Evolutionary conservation across 92 coral and sea anemone species (phyloP).

Genomic region (Parazoanthus darwini): DNA sequence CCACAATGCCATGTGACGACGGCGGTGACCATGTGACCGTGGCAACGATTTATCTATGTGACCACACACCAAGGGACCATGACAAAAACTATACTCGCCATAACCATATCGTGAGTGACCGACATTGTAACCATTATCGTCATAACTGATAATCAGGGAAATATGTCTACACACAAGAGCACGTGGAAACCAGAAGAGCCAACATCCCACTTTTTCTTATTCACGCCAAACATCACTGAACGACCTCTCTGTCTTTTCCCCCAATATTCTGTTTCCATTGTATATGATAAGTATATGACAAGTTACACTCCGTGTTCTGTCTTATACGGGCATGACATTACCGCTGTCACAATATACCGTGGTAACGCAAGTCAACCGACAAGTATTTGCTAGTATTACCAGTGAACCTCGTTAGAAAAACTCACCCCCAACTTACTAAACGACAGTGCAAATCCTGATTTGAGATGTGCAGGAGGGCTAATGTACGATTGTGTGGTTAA

Average conservation of each 20-base stretch:
- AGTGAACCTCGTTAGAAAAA: not conserved
- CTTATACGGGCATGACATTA: not conserved
- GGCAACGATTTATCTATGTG: no score
- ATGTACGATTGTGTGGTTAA: not conserved
- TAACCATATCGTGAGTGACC: no score
- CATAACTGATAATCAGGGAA: no score
- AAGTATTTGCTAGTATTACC: not conserved
- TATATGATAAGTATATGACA: not conserved
- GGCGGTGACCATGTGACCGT: not conserved
- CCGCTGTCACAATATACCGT: conserved; percentile 27
- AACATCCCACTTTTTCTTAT: no score
- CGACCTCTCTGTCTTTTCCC: not conserved
- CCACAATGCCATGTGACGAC: not conserved
- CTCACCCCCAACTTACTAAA: not conserved
- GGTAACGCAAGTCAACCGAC: not conserved
- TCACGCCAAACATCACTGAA: not conserved
- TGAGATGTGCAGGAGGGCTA: not conserved
- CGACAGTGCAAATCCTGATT: no score
- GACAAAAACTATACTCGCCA: no score
- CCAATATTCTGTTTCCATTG: not conserved
- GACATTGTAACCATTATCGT: not conserved
- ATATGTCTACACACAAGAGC: no score
- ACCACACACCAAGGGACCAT: no score
- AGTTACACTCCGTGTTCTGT: not conserved
- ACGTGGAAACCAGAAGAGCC: no score